Evolutionary conservation across 92 coral and sea anemone species (phyloP).

Genomic region (Heliopora coerulea): DNA sequence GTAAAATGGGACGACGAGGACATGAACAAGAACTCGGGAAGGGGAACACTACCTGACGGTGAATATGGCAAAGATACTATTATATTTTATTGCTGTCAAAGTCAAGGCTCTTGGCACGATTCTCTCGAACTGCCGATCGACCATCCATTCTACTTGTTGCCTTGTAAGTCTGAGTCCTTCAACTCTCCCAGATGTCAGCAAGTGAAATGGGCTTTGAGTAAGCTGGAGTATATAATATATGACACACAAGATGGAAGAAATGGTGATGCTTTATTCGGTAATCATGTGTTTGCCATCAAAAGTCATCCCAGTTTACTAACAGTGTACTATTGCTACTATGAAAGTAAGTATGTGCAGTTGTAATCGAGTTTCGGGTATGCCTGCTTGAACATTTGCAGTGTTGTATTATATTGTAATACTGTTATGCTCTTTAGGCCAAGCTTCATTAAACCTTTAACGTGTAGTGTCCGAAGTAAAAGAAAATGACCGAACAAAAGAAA

Average conservation of each 20-base stretch:
- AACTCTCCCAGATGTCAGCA: slow-evolving; percentile 19
- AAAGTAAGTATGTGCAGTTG: slow-evolving; percentile 6
- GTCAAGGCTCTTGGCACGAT: slow-evolving; percentile 14
- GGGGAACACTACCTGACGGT: slow-evolving; percentile 24
- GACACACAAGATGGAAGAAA: neutral
- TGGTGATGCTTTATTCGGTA: neutral
- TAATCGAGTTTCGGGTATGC: neutral
- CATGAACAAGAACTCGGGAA: neutral
- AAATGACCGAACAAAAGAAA: too few relatives aligned
- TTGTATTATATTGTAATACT: too few relatives aligned
- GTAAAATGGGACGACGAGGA: slow-evolving; percentile 28
- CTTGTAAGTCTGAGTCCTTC: slow-evolving; percentile 1
- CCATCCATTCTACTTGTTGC: slow-evolving; percentile 27
- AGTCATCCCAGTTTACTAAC: neutral
- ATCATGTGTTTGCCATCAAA: neutral
- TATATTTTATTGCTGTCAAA: slow-evolving; percentile 17
- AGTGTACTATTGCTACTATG: slow-evolving; percentile 31
- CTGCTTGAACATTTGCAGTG: neutral
- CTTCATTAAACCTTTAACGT: too few relatives aligned
- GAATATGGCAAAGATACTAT: slow-evolving; percentile 3
- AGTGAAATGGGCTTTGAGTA: slow-evolving; percentile 33
- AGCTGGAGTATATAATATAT: slow-evolving; percentile 33
- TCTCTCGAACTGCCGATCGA: slow-evolving; percentile 19
- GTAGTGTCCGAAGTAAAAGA: too few relatives aligned
- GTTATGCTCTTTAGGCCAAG: too few relatives aligned